Base-by-base conservation (phyloP, 2,113 vertebrate species). In the Ibidorhyncha struthersii region DNA sequence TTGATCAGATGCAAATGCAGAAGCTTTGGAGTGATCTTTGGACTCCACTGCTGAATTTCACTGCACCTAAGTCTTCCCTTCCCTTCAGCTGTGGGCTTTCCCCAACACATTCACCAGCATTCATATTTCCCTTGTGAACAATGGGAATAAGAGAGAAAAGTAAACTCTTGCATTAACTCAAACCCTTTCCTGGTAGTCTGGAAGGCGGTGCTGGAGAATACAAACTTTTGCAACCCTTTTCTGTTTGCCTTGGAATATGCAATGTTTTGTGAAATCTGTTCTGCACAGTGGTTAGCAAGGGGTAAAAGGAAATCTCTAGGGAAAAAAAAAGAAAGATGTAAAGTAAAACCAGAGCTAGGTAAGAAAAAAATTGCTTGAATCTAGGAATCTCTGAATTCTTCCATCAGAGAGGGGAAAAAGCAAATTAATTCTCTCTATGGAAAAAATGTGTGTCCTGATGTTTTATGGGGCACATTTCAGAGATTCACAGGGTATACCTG, bases 71-170 rank as follows among this genome's bases (percentile, higher is more conserved):
- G 21, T 78, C 62, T 80, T 95, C 25, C 45, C n/a, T 36, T 56
- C n/a, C 69, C 7, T 77, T 77, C 63, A 84, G 40, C 70, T 74
- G n/a, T 25, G 40, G 43, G 29, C 25, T 92, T 93, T 78, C 59
- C 55, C 25, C 41, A 81, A 0, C 0, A 4, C 6, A 8, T 43
- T 40, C 84, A 72, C 9, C 34, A 63, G 15, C 2, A 3, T 78
- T 86, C 21, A 3, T 45, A 52, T 65, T 91, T 94, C 20, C 23
- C 30, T 41, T 40, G 8, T 43, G 69, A 61, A 91, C 72, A 89
- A 58, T 9, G 23, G 47, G 20, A 50, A 84, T 16, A 55, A 86
- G 59, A 89, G 19, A 79, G 38, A 74, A 63, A 82, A 90, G 19
- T 62, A 41, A 89, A 74, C 19, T 23, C 63, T 45, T 26, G 8